phyloP scores from a whole-genome alignment of 1,140 invertebrate genomes.

The Brachionus sp. region DNA sequence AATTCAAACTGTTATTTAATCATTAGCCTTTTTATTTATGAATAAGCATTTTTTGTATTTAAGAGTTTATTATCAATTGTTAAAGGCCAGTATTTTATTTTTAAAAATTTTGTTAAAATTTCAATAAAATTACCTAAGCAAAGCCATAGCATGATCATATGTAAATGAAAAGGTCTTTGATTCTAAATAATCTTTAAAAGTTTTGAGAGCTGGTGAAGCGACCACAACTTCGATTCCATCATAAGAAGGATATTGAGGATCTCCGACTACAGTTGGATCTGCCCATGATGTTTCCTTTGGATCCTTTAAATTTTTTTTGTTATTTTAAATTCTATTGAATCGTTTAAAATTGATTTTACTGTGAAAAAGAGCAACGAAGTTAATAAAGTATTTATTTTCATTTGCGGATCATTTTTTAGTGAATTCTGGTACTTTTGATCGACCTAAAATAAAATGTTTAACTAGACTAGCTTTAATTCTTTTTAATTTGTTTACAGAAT shows the following conservation, averaged over 20 bases:
- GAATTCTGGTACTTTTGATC: conserved; percentile 37
- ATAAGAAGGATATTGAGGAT: not conserved
- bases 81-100: no score
- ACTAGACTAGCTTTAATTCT: no score
- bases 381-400: not conserved
- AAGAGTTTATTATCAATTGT: no score
- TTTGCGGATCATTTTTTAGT: not conserved
- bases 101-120: not conserved
- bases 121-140: no score
- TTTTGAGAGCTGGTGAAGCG: not conserved
- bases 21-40: no score
- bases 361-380: conserved; percentile 1
- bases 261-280: not conserved
- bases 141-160: conserved; percentile 30
- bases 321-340: no score
- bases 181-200: not conserved
- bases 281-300: not conserved
- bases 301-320: not conserved
- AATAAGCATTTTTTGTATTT: no score
- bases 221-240: conserved; percentile 16
- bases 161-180: conserved; percentile 30
- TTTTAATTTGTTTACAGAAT: not conserved
- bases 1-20: no score
- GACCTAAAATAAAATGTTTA: not conserved
- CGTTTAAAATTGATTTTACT: no score